Conservation (phyloP, 2,888 invertebrate genomes). For the Tholera decimalis region DNA sequence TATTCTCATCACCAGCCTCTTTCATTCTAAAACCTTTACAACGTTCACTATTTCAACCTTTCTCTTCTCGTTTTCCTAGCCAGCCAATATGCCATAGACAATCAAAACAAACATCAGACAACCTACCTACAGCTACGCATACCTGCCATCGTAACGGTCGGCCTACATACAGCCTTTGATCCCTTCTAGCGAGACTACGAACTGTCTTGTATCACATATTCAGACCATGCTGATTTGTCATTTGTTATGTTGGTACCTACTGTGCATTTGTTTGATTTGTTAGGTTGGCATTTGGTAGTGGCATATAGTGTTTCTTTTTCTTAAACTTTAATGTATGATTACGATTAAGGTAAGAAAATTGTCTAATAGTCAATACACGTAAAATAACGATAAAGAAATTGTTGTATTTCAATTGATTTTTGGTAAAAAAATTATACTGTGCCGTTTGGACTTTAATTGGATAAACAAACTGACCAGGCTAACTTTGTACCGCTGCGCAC, state of each 20-base stretch:
- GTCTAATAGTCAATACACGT: too few species aligned
- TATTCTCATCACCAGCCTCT: neutral
- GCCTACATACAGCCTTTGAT: slow-evolving; percentile 68
- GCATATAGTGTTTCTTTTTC: too few species aligned
- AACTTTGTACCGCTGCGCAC: too few species aligned
- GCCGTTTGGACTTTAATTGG: too few species aligned
- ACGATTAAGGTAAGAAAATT: too few species aligned
- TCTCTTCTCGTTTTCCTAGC: neutral
- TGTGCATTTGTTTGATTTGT: neutral
- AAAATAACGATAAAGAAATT: too few species aligned
- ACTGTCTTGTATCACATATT: slow-evolving; percentile 64
- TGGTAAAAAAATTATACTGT: too few species aligned
- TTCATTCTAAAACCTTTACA: neutral
- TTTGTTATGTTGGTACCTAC: slow-evolving; percentile 36
- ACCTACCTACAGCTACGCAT: slow-evolving; percentile 9
- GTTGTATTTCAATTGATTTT: too few species aligned
- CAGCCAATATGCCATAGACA: slow-evolving; percentile 10
- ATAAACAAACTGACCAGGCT: too few species aligned
- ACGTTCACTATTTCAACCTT: neutral
- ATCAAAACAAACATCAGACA: slow-evolving; percentile 39
- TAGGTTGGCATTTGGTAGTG: neutral
- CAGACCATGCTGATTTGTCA: slow-evolving; percentile 55
- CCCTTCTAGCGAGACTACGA: slow-evolving; percentile 64
- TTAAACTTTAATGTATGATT: too few species aligned
- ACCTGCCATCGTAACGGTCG: slow-evolving; percentile 70